Conservation (phyloP, 2,888 invertebrate species). For the Osedax fenrisi region DNA sequence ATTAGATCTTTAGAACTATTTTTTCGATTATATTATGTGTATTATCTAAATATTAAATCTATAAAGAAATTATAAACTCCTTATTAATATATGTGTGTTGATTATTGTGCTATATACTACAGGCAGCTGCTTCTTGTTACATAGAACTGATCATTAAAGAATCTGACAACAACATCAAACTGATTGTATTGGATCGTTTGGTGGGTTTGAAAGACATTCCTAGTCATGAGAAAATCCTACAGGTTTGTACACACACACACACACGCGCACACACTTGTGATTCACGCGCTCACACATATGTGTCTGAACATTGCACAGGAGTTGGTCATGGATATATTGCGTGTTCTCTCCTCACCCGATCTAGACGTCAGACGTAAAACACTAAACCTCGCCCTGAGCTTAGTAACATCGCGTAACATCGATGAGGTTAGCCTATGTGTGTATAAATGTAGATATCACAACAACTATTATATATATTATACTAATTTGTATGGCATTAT, state of each 20-base stretch:
- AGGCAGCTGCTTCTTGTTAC: slow-evolving; percentile 90
- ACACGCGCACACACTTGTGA: too few relatives aligned
- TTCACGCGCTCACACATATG: background rate
- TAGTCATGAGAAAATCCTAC: slow-evolving; percentile 70
- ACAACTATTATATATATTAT: too few relatives aligned
- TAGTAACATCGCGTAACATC: slow-evolving; percentile 79
- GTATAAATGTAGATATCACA: background rate
- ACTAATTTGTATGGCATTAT: too few relatives aligned
- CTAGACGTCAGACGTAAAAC: slow-evolving; percentile 84
- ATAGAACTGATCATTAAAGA: slow-evolving; percentile 98
- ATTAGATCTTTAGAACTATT: too few relatives aligned
- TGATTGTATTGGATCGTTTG: slow-evolving; percentile 87
- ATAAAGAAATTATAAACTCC: too few relatives aligned
- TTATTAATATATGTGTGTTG: too few relatives aligned
- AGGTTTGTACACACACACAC: slow-evolving; percentile 42
- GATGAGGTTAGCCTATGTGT: slow-evolving; percentile 66
- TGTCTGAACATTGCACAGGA: slow-evolving; percentile 52
- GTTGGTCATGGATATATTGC: slow-evolving; percentile 88
- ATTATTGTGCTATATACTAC: too few relatives aligned
- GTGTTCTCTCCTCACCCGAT: slow-evolving; percentile 82
- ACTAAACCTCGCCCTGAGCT: slow-evolving; percentile 68
- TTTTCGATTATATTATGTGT: too few relatives aligned
- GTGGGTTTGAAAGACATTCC: slow-evolving; percentile 72
- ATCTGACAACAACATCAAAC: slow-evolving; percentile 97
- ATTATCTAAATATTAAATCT: too few relatives aligned